Evolutionary conservation across 1,140 invertebrate genomes (phyloP), one percentile per base, ranked within the genome.

Genomic region (Zaprionus lachaisei): DNA sequence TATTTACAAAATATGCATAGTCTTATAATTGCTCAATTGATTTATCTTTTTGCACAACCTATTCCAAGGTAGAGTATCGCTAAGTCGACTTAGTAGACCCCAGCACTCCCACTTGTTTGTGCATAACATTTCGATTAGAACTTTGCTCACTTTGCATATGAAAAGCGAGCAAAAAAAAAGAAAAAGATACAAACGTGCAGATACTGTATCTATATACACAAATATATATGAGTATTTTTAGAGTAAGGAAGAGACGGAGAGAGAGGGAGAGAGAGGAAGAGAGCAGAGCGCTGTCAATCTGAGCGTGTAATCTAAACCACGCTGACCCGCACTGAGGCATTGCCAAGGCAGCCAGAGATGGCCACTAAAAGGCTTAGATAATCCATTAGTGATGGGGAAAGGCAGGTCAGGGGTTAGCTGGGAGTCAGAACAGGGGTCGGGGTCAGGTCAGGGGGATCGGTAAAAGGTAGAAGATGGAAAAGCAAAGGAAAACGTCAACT

Each of bases 341-440:
- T 72, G 57, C 84, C 84, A 74, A 69, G 79, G 76, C 84, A 90
- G 81, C 81, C 81, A 81, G 20, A 81, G 81, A 90, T 82, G 81
- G 81, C 85, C 77, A 81, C 85, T 90, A 90, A 90, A 90, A 82
- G 85, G 84, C 85, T 89, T 89, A 89, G 85, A 89, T 89, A 90
- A 90, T 90, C 85, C 85, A 90, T 90, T 90, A 90, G 85, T 90
- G 81, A 68, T 60, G 72, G 76, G 76, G 49, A 67, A 64, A 79
- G 80, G 51, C 75, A 80, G 80, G 77, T 80, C 78, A n/a, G 5
- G 38, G 20, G 47, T 4, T 11, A 51, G 20, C 20, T 44, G 5
- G 15, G n/a, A n/a, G n/a, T 41, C 38, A 15, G 38, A 5, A n/a
- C 15, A 17, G n/a, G 6, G 38, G 0, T n/a, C 5, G 41, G n/a